Evolutionary conservation across 2,113 vertebrate species (phyloP), one percentile per base, ranked within the genome.

Genomic region (Pseudorasbora parva): DNA sequence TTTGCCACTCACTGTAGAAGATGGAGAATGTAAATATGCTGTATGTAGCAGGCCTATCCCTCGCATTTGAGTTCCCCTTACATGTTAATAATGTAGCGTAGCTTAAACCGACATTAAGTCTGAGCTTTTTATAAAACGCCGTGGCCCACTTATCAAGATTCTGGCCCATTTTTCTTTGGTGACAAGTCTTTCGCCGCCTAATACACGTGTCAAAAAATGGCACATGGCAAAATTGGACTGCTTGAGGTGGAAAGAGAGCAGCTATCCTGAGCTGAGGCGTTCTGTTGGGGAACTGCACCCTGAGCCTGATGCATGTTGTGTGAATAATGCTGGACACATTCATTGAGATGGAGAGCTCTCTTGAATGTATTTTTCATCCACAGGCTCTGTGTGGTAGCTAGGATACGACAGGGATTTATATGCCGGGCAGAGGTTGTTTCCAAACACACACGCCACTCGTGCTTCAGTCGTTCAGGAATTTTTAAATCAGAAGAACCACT

Each of bases 111-210:
- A 85, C 85, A 88, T 86, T 81, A 84, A 79, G 49, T 54, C 72
- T 71, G 68, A 75, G 85, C 89, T 93, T 94, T 93, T 93, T 93
- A 90, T 92, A 92, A 93, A 91, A 83, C 72, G 8, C 74, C 85
- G 87, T 90, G 93, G 86, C 91, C 93, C 89, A 93, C 85, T 93
- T 93, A 88, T 84, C 72, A 83, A 86, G 88, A 86, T 90, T 90
- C 83, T 95, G 92, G 90, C 91, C 92, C 92, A 94, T 92, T 93
- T 94, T 72, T 90, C 88, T 87, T 83, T 74, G 45, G 49, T 86
- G 82, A 84, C 69, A 84, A 82, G 60, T 49, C 85, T 90, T 83
- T 71, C 56, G 78, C 56, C 82, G 84, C 49, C 43, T 69, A 82
- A 37, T 85, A 82, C 89, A 88, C 66, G 33, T 43, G 59, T 73